Conservation (phyloP, 1,140 invertebrate genomes). For the Hetaerina americana region DNA sequence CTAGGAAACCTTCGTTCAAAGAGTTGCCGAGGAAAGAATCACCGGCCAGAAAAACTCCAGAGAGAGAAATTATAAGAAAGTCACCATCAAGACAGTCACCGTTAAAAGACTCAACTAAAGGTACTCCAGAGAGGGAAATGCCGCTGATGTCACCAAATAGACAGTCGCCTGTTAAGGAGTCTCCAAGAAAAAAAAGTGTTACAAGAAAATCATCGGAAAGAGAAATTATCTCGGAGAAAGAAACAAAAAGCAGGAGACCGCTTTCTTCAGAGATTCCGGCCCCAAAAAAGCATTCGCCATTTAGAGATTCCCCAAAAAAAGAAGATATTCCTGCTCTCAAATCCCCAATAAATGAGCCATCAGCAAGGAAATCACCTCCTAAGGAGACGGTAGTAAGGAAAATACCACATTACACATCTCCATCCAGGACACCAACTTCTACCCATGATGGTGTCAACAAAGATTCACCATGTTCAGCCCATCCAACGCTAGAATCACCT, state of each 20-base stretch:
- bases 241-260: neutral
- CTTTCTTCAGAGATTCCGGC: neutral
- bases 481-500: neutral
- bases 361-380: neutral
- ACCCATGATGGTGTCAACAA: too few species aligned
- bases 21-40: neutral
- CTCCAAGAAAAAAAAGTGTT: neutral
- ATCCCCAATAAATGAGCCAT: neutral
- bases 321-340: neutral
- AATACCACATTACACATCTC: neutral
- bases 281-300: neutral
- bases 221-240: neutral
- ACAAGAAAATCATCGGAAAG: neutral
- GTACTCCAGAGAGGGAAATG: neutral
- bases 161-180: neutral
- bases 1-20: neutral
- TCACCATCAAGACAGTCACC: neutral
- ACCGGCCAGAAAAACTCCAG: neutral
- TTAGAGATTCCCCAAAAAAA: neutral
- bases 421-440: neutral
- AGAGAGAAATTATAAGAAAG: neutral
- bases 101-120: neutral
- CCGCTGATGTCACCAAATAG: neutral
- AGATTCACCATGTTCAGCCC: too few species aligned
- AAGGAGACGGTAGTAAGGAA: neutral